These are phyloP conservation scores for Scaptomyza graminum DNA, from an alignment of 1,140 invertebrate species.

Conservation along the genomic window DNA sequence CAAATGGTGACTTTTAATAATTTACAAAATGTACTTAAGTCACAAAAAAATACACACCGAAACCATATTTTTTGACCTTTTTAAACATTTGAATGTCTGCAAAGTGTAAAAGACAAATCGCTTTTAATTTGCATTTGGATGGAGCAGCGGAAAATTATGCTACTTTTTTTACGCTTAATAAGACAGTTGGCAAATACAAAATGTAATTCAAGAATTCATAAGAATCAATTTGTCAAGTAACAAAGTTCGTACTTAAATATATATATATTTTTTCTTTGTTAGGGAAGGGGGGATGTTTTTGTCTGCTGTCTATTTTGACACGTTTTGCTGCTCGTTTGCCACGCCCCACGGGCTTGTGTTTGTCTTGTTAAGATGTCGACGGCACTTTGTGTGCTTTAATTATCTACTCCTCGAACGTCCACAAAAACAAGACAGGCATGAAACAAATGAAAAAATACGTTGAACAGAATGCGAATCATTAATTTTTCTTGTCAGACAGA, in stretches of 20 bases:
- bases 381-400: constrained; percentile 51
- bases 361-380: constrained; percentile 46
- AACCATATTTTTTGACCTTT: neutral
- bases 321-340: constrained; percentile 45
- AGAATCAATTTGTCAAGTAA: constrained; percentile 55
- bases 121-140: constrained; percentile 36
- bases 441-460: neutral
- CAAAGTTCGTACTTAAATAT: constrained; percentile 25
- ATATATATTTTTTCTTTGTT: constrained; percentile 12
- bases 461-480: constrained; percentile 22
- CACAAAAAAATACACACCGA: neutral
- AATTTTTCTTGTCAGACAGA: constrained; percentile 29
- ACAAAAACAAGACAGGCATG: constrained; percentile 7
- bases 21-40: neutral
- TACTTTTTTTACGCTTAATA: constrained; percentile 59
- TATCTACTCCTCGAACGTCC: constrained; percentile 38
- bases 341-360: constrained; percentile 41
- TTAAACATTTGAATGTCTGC: neutral
- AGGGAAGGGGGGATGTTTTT: neutral
- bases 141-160: constrained; percentile 48
- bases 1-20: neutral
- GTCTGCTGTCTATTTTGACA: constrained; percentile 47
- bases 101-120: constrained; percentile 9
- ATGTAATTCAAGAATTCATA: constrained; percentile 56
- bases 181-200: constrained; percentile 32